phyloP scores from a whole-genome alignment of 2,797 vertebrate genomes.

The Alosa sapidissima region DNA sequence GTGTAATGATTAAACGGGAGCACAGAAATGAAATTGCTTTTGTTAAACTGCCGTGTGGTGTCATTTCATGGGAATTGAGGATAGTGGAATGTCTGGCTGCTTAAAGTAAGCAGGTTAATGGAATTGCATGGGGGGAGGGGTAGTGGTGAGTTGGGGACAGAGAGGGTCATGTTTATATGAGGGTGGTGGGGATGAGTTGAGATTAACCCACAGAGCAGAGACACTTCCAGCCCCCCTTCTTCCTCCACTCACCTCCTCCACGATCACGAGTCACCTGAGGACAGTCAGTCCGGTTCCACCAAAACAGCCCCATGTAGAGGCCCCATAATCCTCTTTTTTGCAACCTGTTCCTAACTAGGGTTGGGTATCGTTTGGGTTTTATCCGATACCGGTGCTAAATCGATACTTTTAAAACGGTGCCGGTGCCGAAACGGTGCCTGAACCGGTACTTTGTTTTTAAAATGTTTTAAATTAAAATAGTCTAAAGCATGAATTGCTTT shows the following conservation, averaged over 20 bases:
- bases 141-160: neutral
- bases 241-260: neutral
- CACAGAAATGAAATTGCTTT: slow-evolving; percentile 4
- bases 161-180: neutral
- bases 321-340: slow-evolving; percentile 48
- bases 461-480: no score
- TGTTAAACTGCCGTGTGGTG: neutral
- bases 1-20: neutral
- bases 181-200: neutral
- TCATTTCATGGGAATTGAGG: slow-evolving; percentile 4
- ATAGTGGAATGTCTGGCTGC: neutral
- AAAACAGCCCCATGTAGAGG: slow-evolving; percentile 20
- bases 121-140: neutral
- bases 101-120: neutral
- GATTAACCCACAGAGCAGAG: neutral
- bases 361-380: no score
- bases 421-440: no score
- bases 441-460: no score
- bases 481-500: no score
- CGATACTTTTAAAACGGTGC: no score
- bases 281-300: no score
- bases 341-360: slow-evolving; percentile 13
- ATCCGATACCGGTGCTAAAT: no score
- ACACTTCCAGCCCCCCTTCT: neutral
- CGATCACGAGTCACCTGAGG: neutral